Conservation (phyloP, 1,140 invertebrate species). For the Papilio helenus region DNA sequence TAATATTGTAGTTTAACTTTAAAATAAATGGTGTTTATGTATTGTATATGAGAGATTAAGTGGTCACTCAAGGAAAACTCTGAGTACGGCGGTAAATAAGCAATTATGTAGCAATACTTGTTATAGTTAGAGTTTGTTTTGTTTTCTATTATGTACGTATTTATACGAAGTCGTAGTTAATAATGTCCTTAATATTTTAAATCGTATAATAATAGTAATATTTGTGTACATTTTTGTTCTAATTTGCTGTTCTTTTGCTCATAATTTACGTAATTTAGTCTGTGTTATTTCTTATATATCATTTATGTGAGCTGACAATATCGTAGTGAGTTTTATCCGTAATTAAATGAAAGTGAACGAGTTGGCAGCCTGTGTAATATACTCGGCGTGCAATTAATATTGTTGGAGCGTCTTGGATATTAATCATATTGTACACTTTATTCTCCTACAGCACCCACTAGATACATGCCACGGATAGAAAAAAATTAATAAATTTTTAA, state of each 20-base stretch:
- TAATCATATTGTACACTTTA: slow-evolving; percentile 8
- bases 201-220: no score
- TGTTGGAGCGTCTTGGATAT: slow-evolving; percentile 12
- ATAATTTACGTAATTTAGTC: neutral
- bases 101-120: no score
- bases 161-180: no score
- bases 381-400: slow-evolving; percentile 17
- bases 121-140: no score
- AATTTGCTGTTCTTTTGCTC: neutral
- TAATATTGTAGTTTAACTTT: no score
- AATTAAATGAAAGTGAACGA: slow-evolving; percentile 18
- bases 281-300: neutral
- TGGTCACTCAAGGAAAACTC: no score
- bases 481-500: neutral
- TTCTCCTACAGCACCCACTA: neutral
- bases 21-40: no score
- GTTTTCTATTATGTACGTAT: no score
- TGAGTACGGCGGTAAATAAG: no score
- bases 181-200: no score
- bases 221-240: neutral
- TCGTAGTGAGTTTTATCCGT: neutral
- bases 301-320: neutral
- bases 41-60: no score
- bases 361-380: slow-evolving; percentile 21
- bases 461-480: neutral